Evolutionary conservation across 2,797 vertebrate species (phyloP), one percentile per base, ranked within the genome.

Genomic region (Huso huso): DNA sequence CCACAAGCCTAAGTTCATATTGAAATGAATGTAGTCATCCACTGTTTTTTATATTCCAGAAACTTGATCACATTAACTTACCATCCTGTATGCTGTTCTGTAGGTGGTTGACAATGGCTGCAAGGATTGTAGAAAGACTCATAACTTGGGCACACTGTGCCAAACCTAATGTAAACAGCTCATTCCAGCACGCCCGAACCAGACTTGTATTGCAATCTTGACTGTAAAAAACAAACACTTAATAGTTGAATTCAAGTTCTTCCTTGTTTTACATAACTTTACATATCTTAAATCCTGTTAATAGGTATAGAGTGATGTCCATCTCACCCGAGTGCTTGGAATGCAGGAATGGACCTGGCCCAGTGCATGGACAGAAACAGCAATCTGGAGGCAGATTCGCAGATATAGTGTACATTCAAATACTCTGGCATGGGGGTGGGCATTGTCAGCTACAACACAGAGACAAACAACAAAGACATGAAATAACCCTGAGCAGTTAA

Each of bases 321-420:
- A 4, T 70, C 91, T 91, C 81, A 99, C 97, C 97, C 97, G 13
- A 99, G 93, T 75, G 95, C 95, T 69, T 93, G 94, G 83, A 99
- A 99, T 65, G 97, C 95, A 51, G 97, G 95, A 75, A 99, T 98
- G 74, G 95, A 99, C 73, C 97, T 90, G 2, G 97, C 95, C 97
- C 97, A 99, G 85, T 99, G 97, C 97, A 99, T 99, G 72, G 97
- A 99, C 55, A 99, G 95, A 81, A 99, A 99, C 67, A 99, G 94
- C 61, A 99, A 90, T 51, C 97, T 93, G 61, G 97, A 99, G 0
- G 97, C 97, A 6, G 97, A 99, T 83, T 99, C 97, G 61, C 97
- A 99, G 84, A 99, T 99, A 84, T 98, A 99, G 81, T 99, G 97
- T 49, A 99, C 95, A 55, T 99, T 99, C 77, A 99, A 91, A 83